Evolutionary conservation across 2,113 vertebrate species (phyloP), one percentile per base, ranked within the genome.

Genomic region (Tiliqua scincoides): DNA sequence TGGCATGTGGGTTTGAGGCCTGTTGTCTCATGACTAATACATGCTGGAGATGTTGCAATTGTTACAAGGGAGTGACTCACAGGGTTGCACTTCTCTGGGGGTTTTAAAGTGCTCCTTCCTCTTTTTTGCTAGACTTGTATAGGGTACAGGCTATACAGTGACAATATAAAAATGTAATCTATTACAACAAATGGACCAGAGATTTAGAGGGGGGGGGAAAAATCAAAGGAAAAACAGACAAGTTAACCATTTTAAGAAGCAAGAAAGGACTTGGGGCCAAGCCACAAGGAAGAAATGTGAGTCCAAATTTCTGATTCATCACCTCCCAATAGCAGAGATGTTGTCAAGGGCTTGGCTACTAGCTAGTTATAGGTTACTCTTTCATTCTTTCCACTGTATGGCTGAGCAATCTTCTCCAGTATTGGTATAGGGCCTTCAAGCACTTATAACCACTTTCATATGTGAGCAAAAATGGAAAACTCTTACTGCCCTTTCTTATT

Each of bases 361-460:
- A n/a, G 68, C 17, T 59, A 61, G 54, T 67, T 59, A n/a, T 59
- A 61, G 6, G 10, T 4, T 73, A 74, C 32, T n/a, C 27, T 40
- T 74, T 80, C 67, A 86, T 52, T 86, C n/a, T 85, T 86, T 86
- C 85, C 85, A 65, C 9, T 8, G 21, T 25, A 4, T 23, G 70
- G 54, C 32, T 78, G 11, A 81, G 78, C 37, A 57, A 8, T 4
- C 40, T 86, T 78, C 48, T 78, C 84, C 75, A 70, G 25, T 35
- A 73, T 73, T 5, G 62, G 59, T 2, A 6, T 25, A 35, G 37
- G 59, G 5, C 11, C 59, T 68, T 43, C n/a, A 67, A 57, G 25
- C n/a, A 23, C n/a, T n/a, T 76, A 21, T 48, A 48, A 48, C 43
- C 54, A 57, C 54, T 62, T 62, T 23, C 40, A 65, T 67, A 20